Evolutionary conservation across 2,797 vertebrate genomes (phyloP), one percentile per base, ranked within the genome.

Genomic region (Champsocephalus gunnari): DNA sequence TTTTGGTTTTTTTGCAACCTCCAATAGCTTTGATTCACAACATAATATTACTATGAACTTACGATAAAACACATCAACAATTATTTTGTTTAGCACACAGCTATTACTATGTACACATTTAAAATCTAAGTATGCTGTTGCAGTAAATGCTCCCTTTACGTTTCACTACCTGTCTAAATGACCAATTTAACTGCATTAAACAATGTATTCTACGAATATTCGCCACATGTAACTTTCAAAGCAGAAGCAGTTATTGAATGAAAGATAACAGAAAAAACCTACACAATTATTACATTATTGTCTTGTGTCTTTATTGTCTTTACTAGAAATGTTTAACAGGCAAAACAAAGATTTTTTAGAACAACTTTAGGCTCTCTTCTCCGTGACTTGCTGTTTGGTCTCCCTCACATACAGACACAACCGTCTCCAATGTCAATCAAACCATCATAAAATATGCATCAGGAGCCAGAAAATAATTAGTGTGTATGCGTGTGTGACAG

Each of bases 351-450:
- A 38, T 38, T 38, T 63, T 55, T 32, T 57, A 10, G 54, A 55
- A 55, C 48, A 61, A 69, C 14, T 59, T n/a, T 9, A 45, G 49
- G 34, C 56, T 63, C 50, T 50, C 9, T 43, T 53, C 55, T 34
- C 73, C 47, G 62, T 48, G 57, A 70, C 55, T 12, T 62, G n/a
- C 28, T 68, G 43, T 49, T 66, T 10, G 9, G 9, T 64, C 51
- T 57, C 47, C 63, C 4, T 16, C 62, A 59, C 54, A n/a, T 51
- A 60, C 41, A 61, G 17, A 64, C 21, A 75, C 62, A 70, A 24
- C n/a, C 3, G 19, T 80, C 16, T 73, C 80, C 6, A 55, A 68
- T 80, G 77, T 82, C 86, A 88, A 73, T 85, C 80, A 87, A 86
- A 62, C 54, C 14, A 28, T 66, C 69, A 87, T 83, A 73, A 79